These are phyloP conservation scores for Anneissia japonica DNA, from an alignment of 35 echinoderm and acorn worm species.

Conservation along the genomic window DNA sequence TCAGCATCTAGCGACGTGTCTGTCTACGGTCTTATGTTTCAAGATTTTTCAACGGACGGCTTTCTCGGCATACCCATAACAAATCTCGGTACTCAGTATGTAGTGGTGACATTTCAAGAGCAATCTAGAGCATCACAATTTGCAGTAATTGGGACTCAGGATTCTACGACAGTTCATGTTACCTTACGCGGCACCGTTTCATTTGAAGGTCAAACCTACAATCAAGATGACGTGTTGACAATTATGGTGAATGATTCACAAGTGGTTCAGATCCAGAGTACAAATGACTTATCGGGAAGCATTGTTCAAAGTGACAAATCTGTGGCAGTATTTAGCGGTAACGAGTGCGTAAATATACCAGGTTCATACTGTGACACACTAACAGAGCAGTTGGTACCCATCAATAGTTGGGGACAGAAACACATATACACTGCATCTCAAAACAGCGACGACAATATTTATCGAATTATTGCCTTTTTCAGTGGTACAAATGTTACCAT, in stretches of 20 bases:
- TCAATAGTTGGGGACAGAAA: slow-evolving; percentile 40
- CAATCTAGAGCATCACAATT: not conserved
- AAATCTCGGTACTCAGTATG: slow-evolving; percentile 38
- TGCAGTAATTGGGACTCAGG: slow-evolving; percentile 33
- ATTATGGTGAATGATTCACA: slow-evolving; percentile 26
- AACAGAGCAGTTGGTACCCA: slow-evolving; percentile 40
- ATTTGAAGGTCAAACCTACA: slow-evolving; percentile 26
- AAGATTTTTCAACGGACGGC: slow-evolving; percentile 38
- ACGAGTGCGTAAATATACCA: slow-evolving; percentile 15
- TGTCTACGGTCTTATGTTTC: slow-evolving; percentile 31
- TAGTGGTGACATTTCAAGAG: not conserved
- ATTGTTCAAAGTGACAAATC: slow-evolving; percentile 39
- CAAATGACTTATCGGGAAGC: slow-evolving; percentile 29
- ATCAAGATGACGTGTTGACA: slow-evolving; percentile 10
- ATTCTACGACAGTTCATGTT: slow-evolving; percentile 30
- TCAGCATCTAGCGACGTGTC: slow-evolving; percentile 50
- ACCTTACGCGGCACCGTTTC: not conserved
- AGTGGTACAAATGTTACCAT: slow-evolving; percentile 25
- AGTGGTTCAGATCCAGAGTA: slow-evolving; percentile 39
- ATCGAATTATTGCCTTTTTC: slow-evolving; percentile 32
- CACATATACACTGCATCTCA: slow-evolving; percentile 46
- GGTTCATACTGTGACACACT: slow-evolving; percentile 24
- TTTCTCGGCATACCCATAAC: slow-evolving; percentile 50
- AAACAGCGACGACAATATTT: not conserved
- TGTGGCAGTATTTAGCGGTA: slow-evolving; percentile 41